Conservation (phyloP, 2,888 invertebrate genomes). For the Seira ritae region DNA sequence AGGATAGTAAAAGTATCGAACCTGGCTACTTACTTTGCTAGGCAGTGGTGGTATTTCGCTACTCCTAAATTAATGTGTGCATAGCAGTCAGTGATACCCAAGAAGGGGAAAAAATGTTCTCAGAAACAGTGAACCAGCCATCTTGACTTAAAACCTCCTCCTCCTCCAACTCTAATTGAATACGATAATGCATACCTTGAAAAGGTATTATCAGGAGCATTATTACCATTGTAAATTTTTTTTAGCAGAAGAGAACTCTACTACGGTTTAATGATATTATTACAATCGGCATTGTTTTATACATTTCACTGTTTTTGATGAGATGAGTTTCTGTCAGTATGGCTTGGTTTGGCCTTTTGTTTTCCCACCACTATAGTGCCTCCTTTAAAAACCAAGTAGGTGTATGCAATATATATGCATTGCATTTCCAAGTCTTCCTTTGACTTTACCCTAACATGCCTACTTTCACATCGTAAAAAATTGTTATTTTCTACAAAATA, state of each 20-base stretch:
- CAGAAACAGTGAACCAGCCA: conserved; percentile 38
- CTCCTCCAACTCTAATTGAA: conserved; percentile 4
- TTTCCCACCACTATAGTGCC: neutral
- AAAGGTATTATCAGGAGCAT: conserved; percentile 6
- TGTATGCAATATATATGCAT: too few species aligned
- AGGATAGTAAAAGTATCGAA: conserved; percentile 4
- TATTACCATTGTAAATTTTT: neutral
- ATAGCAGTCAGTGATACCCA: conserved; percentile 7
- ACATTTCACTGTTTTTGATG: conserved; percentile 6
- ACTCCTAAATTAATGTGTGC: neutral
- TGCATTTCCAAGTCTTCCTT: neutral
- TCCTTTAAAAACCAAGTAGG: too few species aligned
- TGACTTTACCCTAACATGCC: neutral
- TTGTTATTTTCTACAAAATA: neutral
- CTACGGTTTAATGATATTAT: conserved; percentile 9
- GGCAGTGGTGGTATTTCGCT: neutral
- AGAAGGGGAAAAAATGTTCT: conserved; percentile 26
- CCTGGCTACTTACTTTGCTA: neutral
- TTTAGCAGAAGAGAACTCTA: neutral
- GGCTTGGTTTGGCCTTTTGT: too few species aligned
- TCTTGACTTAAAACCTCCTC: conserved; percentile 30
- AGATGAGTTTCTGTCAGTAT: neutral
- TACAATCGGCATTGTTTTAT: conserved; percentile 11
- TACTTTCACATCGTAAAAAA: conserved; percentile 4
- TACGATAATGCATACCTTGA: conserved; percentile 9